Percentiles rank a stretch among this genome's conserved stretches.
Evolutionary conservation across 2,888 invertebrate species (phyloP).

Genomic region (Tetranychus piercei): DNA sequence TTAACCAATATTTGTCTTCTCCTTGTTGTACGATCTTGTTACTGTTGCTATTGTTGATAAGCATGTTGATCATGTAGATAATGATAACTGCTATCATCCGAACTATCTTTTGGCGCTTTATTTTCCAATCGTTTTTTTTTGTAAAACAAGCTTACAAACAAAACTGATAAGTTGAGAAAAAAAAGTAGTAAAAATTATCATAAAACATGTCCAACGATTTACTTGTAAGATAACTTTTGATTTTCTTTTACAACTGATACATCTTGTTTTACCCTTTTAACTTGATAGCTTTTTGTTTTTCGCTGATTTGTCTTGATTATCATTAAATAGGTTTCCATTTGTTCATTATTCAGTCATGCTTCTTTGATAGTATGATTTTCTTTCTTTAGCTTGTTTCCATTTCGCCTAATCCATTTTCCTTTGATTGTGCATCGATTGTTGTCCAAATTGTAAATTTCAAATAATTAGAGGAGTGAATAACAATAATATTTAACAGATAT

Average conservation of each 20-base stretch:
- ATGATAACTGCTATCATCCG: neutral
- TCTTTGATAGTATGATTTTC: neutral
- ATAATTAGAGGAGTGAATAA: too few species aligned
- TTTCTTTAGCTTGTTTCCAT: neutral
- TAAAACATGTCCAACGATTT: neutral
- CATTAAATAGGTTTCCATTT: neutral
- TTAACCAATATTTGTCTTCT: neutral
- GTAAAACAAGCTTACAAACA: neutral
- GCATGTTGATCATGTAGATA: neutral
- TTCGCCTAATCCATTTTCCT: neutral
- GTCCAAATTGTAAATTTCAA: neutral
- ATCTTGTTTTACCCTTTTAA: too few species aligned
- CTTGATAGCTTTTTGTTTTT: too few species aligned
- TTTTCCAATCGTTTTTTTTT: neutral
- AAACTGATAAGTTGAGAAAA: neutral
- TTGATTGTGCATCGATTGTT: neutral
- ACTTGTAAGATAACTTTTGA: neutral
- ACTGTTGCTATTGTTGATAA: neutral
- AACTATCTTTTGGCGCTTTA: neutral
- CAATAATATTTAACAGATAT: too few species aligned
- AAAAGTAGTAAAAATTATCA: neutral
- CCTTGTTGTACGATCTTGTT: neutral
- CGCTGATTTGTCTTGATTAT: neutral
- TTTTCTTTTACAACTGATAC: too few species aligned
- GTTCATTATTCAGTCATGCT: neutral